Conservation (phyloP, 1,140 invertebrate genomes). For the Xylocopa sonorina region DNA sequence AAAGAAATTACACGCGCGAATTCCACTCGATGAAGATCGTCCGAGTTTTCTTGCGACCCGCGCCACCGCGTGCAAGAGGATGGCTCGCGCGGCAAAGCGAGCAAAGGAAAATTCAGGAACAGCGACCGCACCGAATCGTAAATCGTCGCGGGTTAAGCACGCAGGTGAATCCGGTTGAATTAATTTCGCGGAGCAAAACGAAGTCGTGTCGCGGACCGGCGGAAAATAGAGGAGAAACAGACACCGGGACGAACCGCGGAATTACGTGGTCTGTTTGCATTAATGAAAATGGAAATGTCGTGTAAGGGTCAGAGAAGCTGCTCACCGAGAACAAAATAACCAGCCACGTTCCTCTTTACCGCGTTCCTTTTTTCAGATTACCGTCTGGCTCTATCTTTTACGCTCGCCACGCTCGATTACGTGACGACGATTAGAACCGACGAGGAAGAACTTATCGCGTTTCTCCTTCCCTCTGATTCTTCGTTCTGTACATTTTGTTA, state of each 20-base stretch:
- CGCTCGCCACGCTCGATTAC: constrained; percentile 45
- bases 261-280: constrained; percentile 43
- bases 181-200: constrained; percentile 34
- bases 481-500: not conserved
- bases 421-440: constrained; percentile 43
- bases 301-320: not conserved
- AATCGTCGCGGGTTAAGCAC: constrained; percentile 40
- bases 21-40: not conserved
- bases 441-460: constrained; percentile 49
- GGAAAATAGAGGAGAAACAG: constrained; percentile 8
- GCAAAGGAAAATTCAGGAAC: not conserved
- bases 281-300: constrained; percentile 50
- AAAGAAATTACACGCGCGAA: not conserved
- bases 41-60: not conserved
- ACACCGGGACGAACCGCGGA: constrained; percentile 22
- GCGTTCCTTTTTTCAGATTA: constrained; percentile 36
- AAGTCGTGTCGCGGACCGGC: constrained; percentile 2
- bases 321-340: constrained; percentile 7
- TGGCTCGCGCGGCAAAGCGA: no score
- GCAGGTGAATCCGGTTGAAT: constrained; percentile 49
- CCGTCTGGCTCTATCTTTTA: not conserved
- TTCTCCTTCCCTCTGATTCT: constrained; percentile 50
- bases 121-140: constrained; percentile 6
- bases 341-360: not conserved
- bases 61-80: not conserved